Base-by-base conservation (phyloP, 2,888 invertebrate genomes). In the Temnothorax unifasciatus region DNA sequence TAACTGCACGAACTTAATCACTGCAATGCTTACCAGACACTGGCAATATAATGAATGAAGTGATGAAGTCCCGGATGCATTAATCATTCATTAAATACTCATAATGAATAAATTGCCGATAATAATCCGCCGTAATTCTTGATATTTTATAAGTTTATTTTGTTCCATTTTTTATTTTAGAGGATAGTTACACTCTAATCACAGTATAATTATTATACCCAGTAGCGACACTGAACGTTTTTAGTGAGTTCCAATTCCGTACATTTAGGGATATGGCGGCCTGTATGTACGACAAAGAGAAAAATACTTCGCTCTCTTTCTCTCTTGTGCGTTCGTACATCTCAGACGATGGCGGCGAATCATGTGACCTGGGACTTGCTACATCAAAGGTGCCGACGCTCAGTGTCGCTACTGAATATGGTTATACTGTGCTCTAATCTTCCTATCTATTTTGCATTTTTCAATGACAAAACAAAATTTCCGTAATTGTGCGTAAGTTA, bases 1-100 rank as follows among this genome's bases (percentile, higher is more conserved):
- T 68, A 77, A 77, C 44, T 68, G 68, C 68, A 68, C 68, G 77
- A 77, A 77, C 3, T 44, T 68, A 66, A 77, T 9, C 29, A 68
- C 44, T 44, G 25, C 66, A 57, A 57, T 77, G 68, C 68, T 77
- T 77, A 68, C n/a, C 57, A 64, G 21, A 52, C 18, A 54, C 41
- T 34, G 13, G 3, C 25, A 68, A 61, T 74, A 74, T 74, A 74
- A 57, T 77, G 29, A 3, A 68, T 15, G 3, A 77, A 41, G 0
- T 57, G 13, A 41, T 52, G 25, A 52, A 11, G 4, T 38, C 11
- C n/a, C 1, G 15, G 25, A 77, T n/a, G 13, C 3, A 38, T 75
- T 64, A 75, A 64, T 68, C 25, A 25, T 25, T 68, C 15, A 77
- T 68, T 29, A 66, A 68, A 77, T 15, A 9, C n/a, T 68, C 6